A percentile compares a stretch with the other conserved stretches of the same genome.
phyloP scores from a whole-genome alignment of 2,113 vertebrate species.

The Mobula birostris region DNA sequence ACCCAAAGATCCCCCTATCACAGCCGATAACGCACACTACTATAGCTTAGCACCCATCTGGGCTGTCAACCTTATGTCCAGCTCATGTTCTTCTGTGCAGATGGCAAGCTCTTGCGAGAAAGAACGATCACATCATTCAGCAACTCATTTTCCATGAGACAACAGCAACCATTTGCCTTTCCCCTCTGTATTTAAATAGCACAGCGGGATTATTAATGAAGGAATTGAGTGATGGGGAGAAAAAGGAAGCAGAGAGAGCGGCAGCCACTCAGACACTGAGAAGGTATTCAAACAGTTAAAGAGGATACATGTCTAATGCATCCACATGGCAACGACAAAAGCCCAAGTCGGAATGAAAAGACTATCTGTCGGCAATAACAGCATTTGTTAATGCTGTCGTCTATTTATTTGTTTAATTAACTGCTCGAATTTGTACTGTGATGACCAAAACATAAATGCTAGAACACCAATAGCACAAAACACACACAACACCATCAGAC shows the following conservation, averaged over 20 bases:
- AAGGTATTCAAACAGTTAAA: conserved; percentile 22
- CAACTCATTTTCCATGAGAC: not conserved
- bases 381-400: not conserved
- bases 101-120: not conserved
- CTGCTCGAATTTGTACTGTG: not conserved
- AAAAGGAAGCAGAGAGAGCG: not conserved
- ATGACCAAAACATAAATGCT: not conserved
- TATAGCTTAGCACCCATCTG: not conserved
- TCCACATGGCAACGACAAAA: not conserved
- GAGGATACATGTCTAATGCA: not conserved
- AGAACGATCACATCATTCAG: not conserved
- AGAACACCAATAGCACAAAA: not conserved
- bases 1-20: not conserved
- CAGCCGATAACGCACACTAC: not conserved
- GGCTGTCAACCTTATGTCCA: not conserved
- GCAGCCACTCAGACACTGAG: not conserved
- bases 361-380: not conserved
- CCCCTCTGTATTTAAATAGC: not conserved
- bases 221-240: not conserved
- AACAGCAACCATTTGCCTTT: not conserved
- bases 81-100: not conserved
- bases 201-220: not conserved
- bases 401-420: not conserved
- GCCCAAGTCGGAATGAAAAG: not conserved
- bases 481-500: not conserved